Evolutionary conservation across 2,797 vertebrate species (phyloP).

Genomic region (Myioborus melanocephalus): DNA sequence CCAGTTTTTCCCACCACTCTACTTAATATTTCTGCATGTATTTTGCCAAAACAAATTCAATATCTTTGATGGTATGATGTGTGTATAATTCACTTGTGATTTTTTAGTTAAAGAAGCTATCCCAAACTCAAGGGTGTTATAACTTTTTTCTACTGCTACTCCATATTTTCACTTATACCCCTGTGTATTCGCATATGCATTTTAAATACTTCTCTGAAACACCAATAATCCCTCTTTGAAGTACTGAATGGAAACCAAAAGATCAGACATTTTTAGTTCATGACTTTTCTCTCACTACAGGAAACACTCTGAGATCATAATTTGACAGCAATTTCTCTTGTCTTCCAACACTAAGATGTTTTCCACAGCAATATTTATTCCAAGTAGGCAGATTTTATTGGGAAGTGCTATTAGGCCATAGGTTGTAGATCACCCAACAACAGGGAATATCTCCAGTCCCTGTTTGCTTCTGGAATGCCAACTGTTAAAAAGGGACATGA

Average conservation of each 20-base stretch:
- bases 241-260: constrained; percentile 48
- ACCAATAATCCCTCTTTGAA: constrained; percentile 54
- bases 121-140: constrained; percentile 59
- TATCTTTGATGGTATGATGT: constrained; percentile 56
- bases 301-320: constrained; percentile 1
- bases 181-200: constrained; percentile 49
- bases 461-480: not conserved
- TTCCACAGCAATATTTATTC: not conserved
- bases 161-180: constrained; percentile 51
- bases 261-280: constrained; percentile 45
- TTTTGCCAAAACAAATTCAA: constrained; percentile 47
- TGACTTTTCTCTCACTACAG: constrained; percentile 13
- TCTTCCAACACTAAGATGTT: not conserved
- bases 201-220: constrained; percentile 41
- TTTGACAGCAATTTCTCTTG: constrained; percentile 9
- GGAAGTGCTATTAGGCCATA: not conserved
- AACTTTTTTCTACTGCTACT: constrained; percentile 45
- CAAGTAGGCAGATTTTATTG: not conserved
- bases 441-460: not conserved
- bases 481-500: not conserved
- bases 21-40: constrained; percentile 38
- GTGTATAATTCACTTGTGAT: constrained; percentile 47
- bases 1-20: not conserved
- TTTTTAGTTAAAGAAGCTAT: constrained; percentile 59
- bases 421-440: not conserved